Evolutionary conservation across 2,888 invertebrate genomes (phyloP).

Genomic region (Pseudanteris insignis): DNA sequence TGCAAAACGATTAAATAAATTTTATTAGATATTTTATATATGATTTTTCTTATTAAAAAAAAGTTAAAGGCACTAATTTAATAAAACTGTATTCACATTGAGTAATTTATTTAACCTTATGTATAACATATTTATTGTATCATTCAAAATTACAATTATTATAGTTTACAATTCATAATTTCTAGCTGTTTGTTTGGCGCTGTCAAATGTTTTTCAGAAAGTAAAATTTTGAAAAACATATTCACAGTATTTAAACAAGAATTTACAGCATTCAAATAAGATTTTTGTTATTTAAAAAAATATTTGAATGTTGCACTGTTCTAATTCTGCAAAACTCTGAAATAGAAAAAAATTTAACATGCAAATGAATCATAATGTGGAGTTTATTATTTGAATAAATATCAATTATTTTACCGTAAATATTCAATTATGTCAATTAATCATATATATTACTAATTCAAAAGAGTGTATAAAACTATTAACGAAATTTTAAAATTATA

Average conservation of each 20-base stretch:
- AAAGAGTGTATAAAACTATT: no score
- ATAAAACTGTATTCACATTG: no score
- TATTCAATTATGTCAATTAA: no score
- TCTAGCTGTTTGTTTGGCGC: neutral
- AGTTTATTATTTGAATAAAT: no score
- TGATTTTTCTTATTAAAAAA: no score
- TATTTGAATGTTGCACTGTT: neutral
- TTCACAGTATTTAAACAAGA: neutral
- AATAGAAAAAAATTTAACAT: neutral
- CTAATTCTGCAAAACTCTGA: conserved; percentile 1
- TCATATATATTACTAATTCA: no score
- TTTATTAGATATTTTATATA: no score
- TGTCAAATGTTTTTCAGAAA: conserved; percentile 1
- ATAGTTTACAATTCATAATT: conserved; percentile 10
- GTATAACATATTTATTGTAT: conserved; percentile 15
- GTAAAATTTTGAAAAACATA: neutral
- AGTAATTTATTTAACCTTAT: neutral
- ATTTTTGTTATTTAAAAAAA: neutral
- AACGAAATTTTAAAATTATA: neutral
- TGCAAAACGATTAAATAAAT: no score
- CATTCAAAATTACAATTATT: conserved; percentile 13
- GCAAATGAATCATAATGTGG: no score
- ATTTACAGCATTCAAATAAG: neutral
- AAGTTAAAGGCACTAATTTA: no score
- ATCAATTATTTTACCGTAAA: no score